Conservation (phyloP, 2,888 invertebrate genomes). For the Axea sp. region DNA sequence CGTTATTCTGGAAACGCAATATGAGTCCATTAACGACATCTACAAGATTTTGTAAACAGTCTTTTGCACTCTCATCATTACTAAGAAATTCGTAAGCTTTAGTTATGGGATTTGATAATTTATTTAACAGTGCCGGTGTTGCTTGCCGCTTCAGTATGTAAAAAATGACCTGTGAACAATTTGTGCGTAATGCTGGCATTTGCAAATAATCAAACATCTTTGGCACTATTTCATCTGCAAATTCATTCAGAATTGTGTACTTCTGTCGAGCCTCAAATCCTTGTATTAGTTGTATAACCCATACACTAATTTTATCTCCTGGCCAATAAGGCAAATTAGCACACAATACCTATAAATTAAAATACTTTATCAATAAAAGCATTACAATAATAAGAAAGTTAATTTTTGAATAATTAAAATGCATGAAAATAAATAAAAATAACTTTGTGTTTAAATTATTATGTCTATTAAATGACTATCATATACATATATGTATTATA, state of each 20-base stretch:
- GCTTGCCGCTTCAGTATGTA: slow-evolving; percentile 84
- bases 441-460: too few species aligned
- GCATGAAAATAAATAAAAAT: too few species aligned
- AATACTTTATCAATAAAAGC: slow-evolving; percentile 3
- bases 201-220: slow-evolving; percentile 82
- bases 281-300: slow-evolving; percentile 85
- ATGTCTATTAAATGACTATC: too few species aligned
- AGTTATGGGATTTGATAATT: slow-evolving; percentile 80
- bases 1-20: slow-evolving; percentile 80
- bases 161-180: slow-evolving; percentile 83
- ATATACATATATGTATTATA: too few species aligned
- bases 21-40: slow-evolving; percentile 82
- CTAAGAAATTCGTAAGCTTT: slow-evolving; percentile 81
- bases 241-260: slow-evolving; percentile 82
- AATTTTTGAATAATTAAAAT: too few species aligned
- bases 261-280: slow-evolving; percentile 82
- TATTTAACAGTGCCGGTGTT: slow-evolving; percentile 83
- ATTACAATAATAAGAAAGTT: too few species aligned
- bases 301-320: slow-evolving; percentile 83
- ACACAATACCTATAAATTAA: slow-evolving; percentile 80
- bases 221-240: slow-evolving; percentile 83
- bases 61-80: slow-evolving; percentile 81
- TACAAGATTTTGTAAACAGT: slow-evolving; percentile 82
- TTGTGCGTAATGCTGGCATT: slow-evolving; percentile 81
- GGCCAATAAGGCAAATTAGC: slow-evolving; percentile 85